Evolutionary conservation across 2,888 invertebrate species (phyloP), one percentile per base, ranked within the genome.

Genomic region (Lepidocyrtinus sp.): DNA sequence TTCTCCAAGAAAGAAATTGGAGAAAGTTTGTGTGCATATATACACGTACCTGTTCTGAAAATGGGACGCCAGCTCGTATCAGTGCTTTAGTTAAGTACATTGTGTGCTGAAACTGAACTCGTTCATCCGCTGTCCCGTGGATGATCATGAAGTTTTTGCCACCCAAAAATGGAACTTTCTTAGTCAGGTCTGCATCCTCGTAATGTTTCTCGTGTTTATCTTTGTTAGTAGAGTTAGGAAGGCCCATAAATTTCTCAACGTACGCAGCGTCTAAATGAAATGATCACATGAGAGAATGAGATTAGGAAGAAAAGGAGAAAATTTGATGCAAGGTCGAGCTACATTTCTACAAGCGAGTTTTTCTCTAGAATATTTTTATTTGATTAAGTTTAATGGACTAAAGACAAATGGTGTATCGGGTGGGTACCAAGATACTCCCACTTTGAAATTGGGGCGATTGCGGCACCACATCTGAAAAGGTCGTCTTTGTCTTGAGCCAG

Each of bases 61-160:
- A 97, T 72, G 95, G 91, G 3, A 97, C 93, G 79, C 93, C 93
- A 82, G 93, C 93, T 81, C 93, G 91, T n/a, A 95, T 92, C 70
- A 97, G 90, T n/a, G 96, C 93, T 82, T 93, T 92, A 15, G 95
- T 94, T 63, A 97, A 91, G 88, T 95, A 92, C 86, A 96, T 92
- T 26, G 96, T 93, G 89, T 98, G 96, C 88, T 94, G 95, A 87
- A 95, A 94, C 88, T 96, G 97, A 59, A 96, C 95, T 84, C 92
- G 90, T 61, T 93, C 91, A 89, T 98, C 97, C 5, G 95, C 95
- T 0, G 95, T 94, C 65, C 96, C 96, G 89, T 97, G 96, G 27
- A 92, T 89, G 21, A 92, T 87, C 74, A 92, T 88, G 87, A 94
- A 92, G 59, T 83, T 77, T 74, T 93, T 91, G 1, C 91, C 90